Conservation (phyloP, 1,140 invertebrate genomes). For the Rhopalosiphum padi region DNA sequence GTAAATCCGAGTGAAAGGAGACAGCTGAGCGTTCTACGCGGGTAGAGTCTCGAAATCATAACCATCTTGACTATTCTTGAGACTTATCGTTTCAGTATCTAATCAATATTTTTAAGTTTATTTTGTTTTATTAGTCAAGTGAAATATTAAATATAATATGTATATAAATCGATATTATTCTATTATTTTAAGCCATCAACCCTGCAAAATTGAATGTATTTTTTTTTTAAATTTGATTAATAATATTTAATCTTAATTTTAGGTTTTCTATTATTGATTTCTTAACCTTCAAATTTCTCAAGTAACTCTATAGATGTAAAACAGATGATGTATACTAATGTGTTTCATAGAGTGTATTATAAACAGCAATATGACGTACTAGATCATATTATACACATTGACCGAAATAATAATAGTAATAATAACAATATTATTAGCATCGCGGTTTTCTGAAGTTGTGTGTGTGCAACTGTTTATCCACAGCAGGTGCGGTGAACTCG, state of each 20-base stretch:
- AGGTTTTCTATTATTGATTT: not conserved
- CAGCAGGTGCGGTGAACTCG: slow-evolving; percentile 25
- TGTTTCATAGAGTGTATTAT: too few relatives aligned
- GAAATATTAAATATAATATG: not conserved
- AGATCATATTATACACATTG: not conserved
- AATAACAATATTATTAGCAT: not conserved
- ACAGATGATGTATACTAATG: not conserved
- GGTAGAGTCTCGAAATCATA: not conserved
- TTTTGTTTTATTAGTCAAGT: not conserved
- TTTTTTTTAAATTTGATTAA: not conserved
- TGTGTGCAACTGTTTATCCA: not conserved
- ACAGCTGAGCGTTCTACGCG: not conserved
- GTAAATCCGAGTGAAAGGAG: not conserved
- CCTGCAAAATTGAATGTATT: not conserved
- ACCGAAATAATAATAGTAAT: not conserved
- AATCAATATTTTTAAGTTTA: not conserved
- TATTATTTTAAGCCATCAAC: not conserved
- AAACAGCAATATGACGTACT: not conserved
- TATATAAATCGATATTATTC: not conserved
- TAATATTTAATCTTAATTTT: not conserved
- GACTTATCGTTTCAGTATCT: not conserved
- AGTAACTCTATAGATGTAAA: not conserved
- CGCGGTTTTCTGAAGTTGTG: not conserved
- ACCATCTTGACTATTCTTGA: not conserved
- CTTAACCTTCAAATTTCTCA: not conserved